Evolutionary conservation across 2,797 vertebrate genomes (phyloP).

Genomic region (Sarcoramphus papa): DNA sequence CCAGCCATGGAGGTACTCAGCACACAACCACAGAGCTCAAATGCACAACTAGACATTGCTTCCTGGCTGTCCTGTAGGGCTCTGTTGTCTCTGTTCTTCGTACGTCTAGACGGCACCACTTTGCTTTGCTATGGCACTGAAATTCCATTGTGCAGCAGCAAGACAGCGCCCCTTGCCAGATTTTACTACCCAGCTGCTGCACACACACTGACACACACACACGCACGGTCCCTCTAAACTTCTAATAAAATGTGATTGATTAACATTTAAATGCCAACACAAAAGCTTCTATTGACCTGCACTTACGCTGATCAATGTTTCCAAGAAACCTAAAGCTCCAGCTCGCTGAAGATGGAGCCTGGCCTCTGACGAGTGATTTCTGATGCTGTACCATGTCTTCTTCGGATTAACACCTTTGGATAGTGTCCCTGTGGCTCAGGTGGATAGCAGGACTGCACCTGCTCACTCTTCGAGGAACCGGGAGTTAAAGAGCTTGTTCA

Average conservation of each 20-base stretch:
- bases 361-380: constrained; percentile 20
- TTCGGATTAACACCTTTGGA: constrained; percentile 49
- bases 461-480: not conserved
- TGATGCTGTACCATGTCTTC: not conserved
- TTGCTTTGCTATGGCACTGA: not conserved
- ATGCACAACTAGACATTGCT: not conserved
- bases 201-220: not conserved
- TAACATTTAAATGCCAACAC: constrained; percentile 72
- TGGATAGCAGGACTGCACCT: not conserved
- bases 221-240: constrained; percentile 17
- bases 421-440: not conserved
- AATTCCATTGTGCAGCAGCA: not conserved
- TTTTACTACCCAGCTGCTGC: not conserved
- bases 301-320: constrained; percentile 67
- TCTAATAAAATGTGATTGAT: constrained; percentile 72
- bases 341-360: not conserved
- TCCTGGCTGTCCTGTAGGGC: not conserved
- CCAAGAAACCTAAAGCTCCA: constrained; percentile 65
- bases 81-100: not conserved
- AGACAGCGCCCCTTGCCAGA: not conserved
- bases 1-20: not conserved
- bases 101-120: not conserved
- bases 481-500: not conserved
- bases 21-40: not conserved
- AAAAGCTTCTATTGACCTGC: constrained; percentile 59